These are phyloP conservation scores for Neoascia interrupta DNA, from an alignment of 2,888 invertebrate species.

Conservation along the genomic window DNA sequence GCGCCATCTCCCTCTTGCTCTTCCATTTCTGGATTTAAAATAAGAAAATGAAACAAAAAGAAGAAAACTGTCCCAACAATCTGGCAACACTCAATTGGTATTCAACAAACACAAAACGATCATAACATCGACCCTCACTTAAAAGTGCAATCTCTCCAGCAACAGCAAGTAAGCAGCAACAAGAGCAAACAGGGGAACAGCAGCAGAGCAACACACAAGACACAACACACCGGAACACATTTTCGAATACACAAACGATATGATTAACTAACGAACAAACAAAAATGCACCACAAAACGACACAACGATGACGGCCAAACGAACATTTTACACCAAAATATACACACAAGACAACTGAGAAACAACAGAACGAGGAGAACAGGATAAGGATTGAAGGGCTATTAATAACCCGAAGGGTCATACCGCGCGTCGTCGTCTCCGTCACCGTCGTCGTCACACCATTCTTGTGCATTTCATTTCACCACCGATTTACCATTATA, in stretches of 20 bases:
- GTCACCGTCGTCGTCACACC: constrained; percentile 54
- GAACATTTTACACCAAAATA: constrained; percentile 70
- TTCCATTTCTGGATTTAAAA: too few species aligned
- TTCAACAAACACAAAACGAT: constrained; percentile 69
- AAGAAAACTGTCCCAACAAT: constrained; percentile 54
- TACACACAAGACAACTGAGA: constrained; percentile 54
- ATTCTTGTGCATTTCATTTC: constrained; percentile 68
- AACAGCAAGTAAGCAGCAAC: constrained; percentile 16
- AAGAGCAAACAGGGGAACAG: constrained; percentile 20
- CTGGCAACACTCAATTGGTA: constrained; percentile 69
- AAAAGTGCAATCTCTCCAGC: constrained; percentile 64
- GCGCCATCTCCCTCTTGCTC: constrained; percentile 22
- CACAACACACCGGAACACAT: constrained; percentile 68
- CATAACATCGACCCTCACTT: constrained; percentile 67
- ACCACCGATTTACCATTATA: constrained; percentile 63
- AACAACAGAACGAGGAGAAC: constrained; percentile 58
- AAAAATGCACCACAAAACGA: constrained; percentile 70
- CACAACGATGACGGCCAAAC: constrained; percentile 69
- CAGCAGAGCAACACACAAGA: constrained; percentile 23
- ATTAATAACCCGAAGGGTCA: constrained; percentile 70
- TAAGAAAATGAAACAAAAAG: constrained; percentile 12
- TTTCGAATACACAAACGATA: constrained; percentile 69
- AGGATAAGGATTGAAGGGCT: constrained; percentile 70
- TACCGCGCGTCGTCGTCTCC: constrained; percentile 58
- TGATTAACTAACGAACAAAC: constrained; percentile 70